phyloP scores from a whole-genome alignment of 2,888 invertebrate species.

The Branchinecta sandiegonensis region DNA sequence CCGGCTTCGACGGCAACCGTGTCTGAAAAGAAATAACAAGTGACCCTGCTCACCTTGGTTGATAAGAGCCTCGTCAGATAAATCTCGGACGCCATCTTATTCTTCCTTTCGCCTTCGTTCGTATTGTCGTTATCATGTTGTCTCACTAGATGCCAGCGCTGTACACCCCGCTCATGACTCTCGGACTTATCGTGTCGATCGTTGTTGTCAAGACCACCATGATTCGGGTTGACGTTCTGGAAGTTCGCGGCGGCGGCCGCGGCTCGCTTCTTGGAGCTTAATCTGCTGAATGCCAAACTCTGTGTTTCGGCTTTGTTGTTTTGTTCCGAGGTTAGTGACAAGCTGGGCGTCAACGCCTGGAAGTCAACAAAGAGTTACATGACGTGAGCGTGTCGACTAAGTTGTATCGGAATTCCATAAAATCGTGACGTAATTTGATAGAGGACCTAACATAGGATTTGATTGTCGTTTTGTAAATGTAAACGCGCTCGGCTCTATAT shows the following conservation, averaged over 20 bases:
- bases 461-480: no score
- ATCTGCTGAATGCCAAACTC: slow-evolving; percentile 80
- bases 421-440: no score
- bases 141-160: slow-evolving; percentile 81
- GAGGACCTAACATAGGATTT: no score
- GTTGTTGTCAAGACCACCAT: neutral
- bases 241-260: slow-evolving; percentile 91
- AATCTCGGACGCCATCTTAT: slow-evolving; percentile 98
- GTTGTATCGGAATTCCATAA: no score
- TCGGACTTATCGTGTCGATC: slow-evolving; percentile 28
- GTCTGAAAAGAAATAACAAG: no score
- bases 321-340: slow-evolving; percentile 81
- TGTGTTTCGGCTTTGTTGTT: slow-evolving; percentile 77
- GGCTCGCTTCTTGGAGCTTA: slow-evolving; percentile 72
- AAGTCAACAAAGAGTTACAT: neutral
- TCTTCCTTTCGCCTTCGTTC: slow-evolving; percentile 84
- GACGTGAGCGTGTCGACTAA: no score
- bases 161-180: slow-evolving; percentile 66
- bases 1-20: no score
- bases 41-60: slow-evolving; percentile 54
- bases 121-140: slow-evolving; percentile 85
- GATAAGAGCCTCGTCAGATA: slow-evolving; percentile 89
- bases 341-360: slow-evolving; percentile 74
- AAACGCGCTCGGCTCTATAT: no score
- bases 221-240: slow-evolving; percentile 24